These are phyloP conservation scores for Pteria penguin DNA, from an alignment of 2,888 invertebrate species.

Conservation along the genomic window DNA sequence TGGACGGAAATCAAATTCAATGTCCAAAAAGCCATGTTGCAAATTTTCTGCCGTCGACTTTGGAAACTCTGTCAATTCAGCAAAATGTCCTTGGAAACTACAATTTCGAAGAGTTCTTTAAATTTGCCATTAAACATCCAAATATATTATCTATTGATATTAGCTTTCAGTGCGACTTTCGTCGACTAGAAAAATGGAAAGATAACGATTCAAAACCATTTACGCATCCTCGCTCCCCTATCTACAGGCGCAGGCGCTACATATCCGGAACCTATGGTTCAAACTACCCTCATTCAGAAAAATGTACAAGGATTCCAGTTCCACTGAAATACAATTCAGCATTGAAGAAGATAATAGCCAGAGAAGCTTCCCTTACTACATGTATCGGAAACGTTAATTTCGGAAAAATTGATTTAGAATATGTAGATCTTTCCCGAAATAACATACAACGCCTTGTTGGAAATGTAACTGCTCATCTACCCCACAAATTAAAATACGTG, in stretches of 20 bases:
- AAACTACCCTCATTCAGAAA: neutral
- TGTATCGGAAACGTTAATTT: neutral
- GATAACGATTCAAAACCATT: no score
- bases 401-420: neutral
- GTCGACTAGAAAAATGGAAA: neutral
- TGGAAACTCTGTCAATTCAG: neutral
- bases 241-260: neutral
- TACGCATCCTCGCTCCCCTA: neutral
- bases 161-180: constrained; percentile 12
- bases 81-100: neutral
- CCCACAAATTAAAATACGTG: neutral
- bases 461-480: neutral
- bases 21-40: neutral
- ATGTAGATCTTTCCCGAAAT: neutral
- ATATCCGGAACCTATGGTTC: neutral
- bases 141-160: neutral
- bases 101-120: neutral
- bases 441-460: neutral
- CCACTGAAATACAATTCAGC: neutral
- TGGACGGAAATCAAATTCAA: neutral
- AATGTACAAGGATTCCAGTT: no score
- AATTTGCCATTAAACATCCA: neutral
- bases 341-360: neutral
- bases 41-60: neutral
- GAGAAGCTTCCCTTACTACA: neutral